These are phyloP conservation scores for Protaetia brevitarsis DNA, from an alignment of 1,140 invertebrate genomes.

Conservation along the genomic window DNA sequence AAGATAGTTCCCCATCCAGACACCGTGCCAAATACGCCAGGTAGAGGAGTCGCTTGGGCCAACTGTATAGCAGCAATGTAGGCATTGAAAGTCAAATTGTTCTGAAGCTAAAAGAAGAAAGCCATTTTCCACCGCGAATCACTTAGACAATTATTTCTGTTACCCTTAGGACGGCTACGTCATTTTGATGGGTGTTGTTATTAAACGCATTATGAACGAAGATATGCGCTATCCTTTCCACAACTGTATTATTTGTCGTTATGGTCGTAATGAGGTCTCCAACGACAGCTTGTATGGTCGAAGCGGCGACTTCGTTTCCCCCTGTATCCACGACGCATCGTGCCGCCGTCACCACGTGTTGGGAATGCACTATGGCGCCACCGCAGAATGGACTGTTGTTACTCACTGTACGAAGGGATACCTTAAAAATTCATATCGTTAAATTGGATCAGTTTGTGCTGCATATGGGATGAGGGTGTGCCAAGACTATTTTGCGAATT, in stretches of 20 bases:
- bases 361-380: slow-evolving; percentile 52
- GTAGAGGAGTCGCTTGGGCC: too few species aligned
- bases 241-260: slow-evolving; percentile 12
- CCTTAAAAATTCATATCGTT: neutral
- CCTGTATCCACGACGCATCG: slow-evolving; percentile 51
- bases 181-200: slow-evolving; percentile 24
- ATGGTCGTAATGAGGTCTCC: slow-evolving; percentile 26
- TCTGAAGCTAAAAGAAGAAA: neutral
- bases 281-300: slow-evolving; percentile 30
- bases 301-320: slow-evolving; percentile 26
- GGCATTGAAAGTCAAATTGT: neutral
- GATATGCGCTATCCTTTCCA: slow-evolving; percentile 23
- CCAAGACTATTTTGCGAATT: too few species aligned
- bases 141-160: neutral
- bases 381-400: slow-evolving; percentile 50
- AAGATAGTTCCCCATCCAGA: too few species aligned
- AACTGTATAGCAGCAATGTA: too few species aligned
- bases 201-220: slow-evolving; percentile 28
- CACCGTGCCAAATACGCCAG: too few species aligned
- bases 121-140: neutral
- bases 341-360: slow-evolving; percentile 59
- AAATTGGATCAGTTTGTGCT: neutral
- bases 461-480: too few species aligned
- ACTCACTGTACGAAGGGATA: neutral
- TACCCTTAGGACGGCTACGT: slow-evolving; percentile 34